These are phyloP conservation scores for Drosophila willistoni DNA, from an alignment of 1,140 invertebrate species.

Conservation along the genomic window DNA sequence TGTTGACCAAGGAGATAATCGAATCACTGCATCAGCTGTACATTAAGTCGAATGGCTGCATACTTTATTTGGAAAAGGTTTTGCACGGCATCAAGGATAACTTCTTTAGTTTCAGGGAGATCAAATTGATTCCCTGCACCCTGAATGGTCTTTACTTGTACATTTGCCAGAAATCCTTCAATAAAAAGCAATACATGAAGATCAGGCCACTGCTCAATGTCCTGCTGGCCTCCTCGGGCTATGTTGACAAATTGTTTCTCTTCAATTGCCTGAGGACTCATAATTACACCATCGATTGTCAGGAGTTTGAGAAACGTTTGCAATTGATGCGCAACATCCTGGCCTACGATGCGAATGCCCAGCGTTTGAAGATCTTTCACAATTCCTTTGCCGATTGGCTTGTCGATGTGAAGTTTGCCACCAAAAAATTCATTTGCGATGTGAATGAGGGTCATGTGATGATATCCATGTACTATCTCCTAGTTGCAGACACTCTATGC, in stretches of 20 bases:
- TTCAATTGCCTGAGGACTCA: slow-evolving; percentile 92
- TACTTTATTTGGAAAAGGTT: slow-evolving; percentile 96
- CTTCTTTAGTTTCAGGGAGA: slow-evolving; percentile 93
- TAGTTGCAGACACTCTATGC: slow-evolving; percentile 83
- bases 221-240: slow-evolving; percentile 92
- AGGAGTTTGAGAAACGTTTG: slow-evolving; percentile 93
- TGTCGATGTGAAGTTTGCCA: slow-evolving; percentile 97
- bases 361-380: slow-evolving; percentile 91
- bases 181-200: slow-evolving; percentile 93
- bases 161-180: slow-evolving; percentile 96
- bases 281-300: slow-evolving; percentile 90
- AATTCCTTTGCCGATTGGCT: slow-evolving; percentile 97
- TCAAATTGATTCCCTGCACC: slow-evolving; percentile 96
- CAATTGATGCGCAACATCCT: slow-evolving; percentile 89
- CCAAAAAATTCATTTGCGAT: slow-evolving; percentile 95
- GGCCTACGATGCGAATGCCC: slow-evolving; percentile 84
- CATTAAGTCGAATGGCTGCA: slow-evolving; percentile 98
- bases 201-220: slow-evolving; percentile 92
- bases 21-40: slow-evolving; percentile 97
- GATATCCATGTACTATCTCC: slow-evolving; percentile 92
- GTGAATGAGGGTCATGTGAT: slow-evolving; percentile 94
- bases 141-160: slow-evolving; percentile 97
- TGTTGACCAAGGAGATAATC: slow-evolving; percentile 89
- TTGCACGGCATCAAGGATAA: slow-evolving; percentile 96
- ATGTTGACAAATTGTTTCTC: slow-evolving; percentile 91